These are phyloP conservation scores for Drosophila cracens DNA, from an alignment of 2,888 invertebrate species.

Conservation along the genomic window DNA sequence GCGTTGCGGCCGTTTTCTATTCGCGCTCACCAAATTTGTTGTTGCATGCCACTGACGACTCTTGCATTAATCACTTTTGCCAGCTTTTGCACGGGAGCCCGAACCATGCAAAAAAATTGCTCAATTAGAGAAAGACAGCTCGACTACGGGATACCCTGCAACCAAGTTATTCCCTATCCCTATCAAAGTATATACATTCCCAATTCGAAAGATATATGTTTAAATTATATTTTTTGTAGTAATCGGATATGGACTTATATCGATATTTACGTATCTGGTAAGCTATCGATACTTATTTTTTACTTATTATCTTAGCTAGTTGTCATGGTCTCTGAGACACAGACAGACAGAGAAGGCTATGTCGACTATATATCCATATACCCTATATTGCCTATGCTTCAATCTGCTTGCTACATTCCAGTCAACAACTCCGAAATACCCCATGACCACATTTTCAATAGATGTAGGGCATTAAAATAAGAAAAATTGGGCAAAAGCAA, in stretches of 20 bases:
- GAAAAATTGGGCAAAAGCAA: conserved; percentile 57
- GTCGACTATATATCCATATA: not conserved
- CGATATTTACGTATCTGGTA: not conserved
- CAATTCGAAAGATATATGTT: too few species aligned
- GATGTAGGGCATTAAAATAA: conserved; percentile 29
- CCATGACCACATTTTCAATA: not conserved
- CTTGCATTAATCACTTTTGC: conserved; percentile 80
- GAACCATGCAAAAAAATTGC: not conserved
- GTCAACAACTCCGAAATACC: not conserved
- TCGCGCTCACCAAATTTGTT: conserved; percentile 73
- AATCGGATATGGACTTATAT: too few species aligned
- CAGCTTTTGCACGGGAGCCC: conserved; percentile 58
- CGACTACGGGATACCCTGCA: not conserved
- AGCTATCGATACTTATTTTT: not conserved
- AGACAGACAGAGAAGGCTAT: not conserved
- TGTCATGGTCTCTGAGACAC: not conserved
- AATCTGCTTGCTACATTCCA: not conserved
- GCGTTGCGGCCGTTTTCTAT: conserved; percentile 65
- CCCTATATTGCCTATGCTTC: not conserved
- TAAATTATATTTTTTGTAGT: too few species aligned
- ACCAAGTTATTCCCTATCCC: not conserved
- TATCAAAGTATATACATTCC: too few species aligned
- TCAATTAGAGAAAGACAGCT: not conserved
- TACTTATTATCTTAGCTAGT: not conserved
- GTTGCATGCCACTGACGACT: conserved; percentile 61